Percentiles rank a stretch among this genome's conserved stretches.
Evolutionary conservation across 1,140 invertebrate genomes (phyloP).

Genomic region (Temnothorax nylanderi): DNA sequence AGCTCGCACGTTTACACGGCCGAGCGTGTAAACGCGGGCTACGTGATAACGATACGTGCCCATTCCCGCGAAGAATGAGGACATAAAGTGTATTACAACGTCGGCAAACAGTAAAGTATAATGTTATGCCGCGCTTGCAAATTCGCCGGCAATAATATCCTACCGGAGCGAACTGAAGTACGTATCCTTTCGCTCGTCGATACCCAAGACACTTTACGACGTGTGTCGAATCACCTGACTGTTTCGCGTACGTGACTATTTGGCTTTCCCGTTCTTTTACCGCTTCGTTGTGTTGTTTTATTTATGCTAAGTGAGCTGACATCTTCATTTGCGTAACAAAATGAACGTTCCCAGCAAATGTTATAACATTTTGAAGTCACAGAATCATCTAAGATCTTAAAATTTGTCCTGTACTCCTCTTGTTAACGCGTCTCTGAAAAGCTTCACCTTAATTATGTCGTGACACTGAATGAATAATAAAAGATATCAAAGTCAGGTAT

Average conservation of each 20-base stretch:
- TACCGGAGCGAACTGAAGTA: neutral
- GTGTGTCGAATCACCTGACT: neutral
- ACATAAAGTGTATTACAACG: conserved; percentile 26
- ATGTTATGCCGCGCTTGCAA: neutral
- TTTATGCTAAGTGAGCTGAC: conserved; percentile 17
- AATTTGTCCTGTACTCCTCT: neutral
- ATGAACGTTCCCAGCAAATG: neutral
- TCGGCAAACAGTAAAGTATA: conserved; percentile 11
- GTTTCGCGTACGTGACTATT: conserved; percentile 38
- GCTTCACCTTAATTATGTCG: neutral
- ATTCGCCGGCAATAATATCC: conserved; percentile 9
- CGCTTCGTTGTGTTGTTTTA: neutral
- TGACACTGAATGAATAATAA: neutral
- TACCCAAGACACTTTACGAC: conserved; percentile 19
- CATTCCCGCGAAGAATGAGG: neutral
- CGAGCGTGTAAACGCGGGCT: neutral
- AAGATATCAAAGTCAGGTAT: neutral
- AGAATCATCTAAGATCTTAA: neutral
- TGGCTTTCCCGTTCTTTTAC: neutral
- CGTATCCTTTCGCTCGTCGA: neutral
- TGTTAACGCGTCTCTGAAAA: neutral
- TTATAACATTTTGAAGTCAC: neutral
- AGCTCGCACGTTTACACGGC: too few relatives aligned
- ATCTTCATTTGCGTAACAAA: conserved; percentile 33
- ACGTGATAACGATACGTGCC: conserved; percentile 23